Base-by-base conservation (phyloP, 1,140 invertebrate species). In the Subanguina moxae region DNA sequence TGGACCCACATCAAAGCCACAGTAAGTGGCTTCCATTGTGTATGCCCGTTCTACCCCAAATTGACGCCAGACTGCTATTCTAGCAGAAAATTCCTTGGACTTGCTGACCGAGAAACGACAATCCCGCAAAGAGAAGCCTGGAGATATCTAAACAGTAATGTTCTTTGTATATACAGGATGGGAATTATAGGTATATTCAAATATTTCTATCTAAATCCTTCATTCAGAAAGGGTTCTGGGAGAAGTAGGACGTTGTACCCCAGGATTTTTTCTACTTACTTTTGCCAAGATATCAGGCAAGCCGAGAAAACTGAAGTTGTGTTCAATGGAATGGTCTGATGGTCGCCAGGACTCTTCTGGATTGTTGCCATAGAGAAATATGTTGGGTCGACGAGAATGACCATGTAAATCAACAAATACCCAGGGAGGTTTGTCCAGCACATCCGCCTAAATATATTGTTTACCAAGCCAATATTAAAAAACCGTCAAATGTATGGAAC, bases 341-440 rank as follows among this genome's bases (percentile, higher is more conserved):
- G 70, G 66, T 68, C 80, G 80, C 84, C 84, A 85, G 15, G 85
- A 86, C 61, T 82, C 84, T 28, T 71, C 64, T 7, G 86, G 88
- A 73, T 89, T 90, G 83, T 91, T 93, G 32, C 91, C 91, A 82
- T 91, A 92, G 69, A 92, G 85, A 85, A 93, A 93, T 56, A 91
- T 89, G 80, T 93, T 93, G 85, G 91, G 91, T 80, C 89, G 87
- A 42, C 90, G 85, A 23, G 91, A 93, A 83, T 93, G 91, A 1
- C 91, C 91, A 84, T 93, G 91, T 77, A 90, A 90, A 85, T 93
- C 91, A 83, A 93, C 93, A 82, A 91, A 95, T 85, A 95, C 89
- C 67, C 90, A 89, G 25, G 93, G 88, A 84, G 58, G 57, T 30
- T 66, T 75, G 32, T 70, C 65, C 48, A 83, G 56, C 13, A 76